Evolutionary conservation across 2,113 vertebrate genomes (phyloP).

Genomic region (Saimiri boliviensis): DNA sequence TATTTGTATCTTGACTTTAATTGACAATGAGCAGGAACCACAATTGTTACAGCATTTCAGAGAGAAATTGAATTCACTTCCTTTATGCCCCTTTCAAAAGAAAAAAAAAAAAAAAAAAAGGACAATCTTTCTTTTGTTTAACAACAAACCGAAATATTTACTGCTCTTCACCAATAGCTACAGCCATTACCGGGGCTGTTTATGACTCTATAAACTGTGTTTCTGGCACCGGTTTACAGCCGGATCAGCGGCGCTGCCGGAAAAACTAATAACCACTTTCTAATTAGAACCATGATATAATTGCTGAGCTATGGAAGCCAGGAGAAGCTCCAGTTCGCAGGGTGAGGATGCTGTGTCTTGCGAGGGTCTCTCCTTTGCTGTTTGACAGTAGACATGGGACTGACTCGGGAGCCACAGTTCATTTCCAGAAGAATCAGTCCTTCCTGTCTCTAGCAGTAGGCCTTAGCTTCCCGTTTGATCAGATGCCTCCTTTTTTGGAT

Average conservation of each 20-base stretch:
- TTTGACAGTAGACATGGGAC: background rate
- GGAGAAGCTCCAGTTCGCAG: constrained; percentile 57
- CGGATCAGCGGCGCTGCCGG: constrained; percentile 69
- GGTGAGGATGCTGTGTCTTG: background rate
- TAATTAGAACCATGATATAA: constrained; percentile 78
- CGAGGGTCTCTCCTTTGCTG: background rate
- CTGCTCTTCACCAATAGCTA: constrained; percentile 78
- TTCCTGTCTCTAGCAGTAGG: background rate
- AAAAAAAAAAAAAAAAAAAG: constrained; percentile 4
- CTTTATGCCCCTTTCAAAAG: constrained; percentile 13
- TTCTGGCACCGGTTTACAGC: constrained; percentile 75
- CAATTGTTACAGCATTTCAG: constrained; percentile 71
- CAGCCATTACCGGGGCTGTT: constrained; percentile 76
- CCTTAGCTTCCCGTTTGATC: background rate
- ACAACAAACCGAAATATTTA: constrained; percentile 83
- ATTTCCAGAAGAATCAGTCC: background rate
- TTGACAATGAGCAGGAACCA: constrained; percentile 78
- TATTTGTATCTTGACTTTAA: constrained; percentile 83
- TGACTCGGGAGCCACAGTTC: background rate
- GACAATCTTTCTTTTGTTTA: constrained; percentile 81
- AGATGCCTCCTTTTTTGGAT: background rate
- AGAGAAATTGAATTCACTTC: constrained; percentile 73
- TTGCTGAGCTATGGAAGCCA: constrained; percentile 70
- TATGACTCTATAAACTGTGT: constrained; percentile 80
- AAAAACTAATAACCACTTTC: constrained; percentile 80